Evolutionary conservation across 64 coral and sea anemone species (phyloP).

Genomic region (Stichodactyla helianthus): DNA sequence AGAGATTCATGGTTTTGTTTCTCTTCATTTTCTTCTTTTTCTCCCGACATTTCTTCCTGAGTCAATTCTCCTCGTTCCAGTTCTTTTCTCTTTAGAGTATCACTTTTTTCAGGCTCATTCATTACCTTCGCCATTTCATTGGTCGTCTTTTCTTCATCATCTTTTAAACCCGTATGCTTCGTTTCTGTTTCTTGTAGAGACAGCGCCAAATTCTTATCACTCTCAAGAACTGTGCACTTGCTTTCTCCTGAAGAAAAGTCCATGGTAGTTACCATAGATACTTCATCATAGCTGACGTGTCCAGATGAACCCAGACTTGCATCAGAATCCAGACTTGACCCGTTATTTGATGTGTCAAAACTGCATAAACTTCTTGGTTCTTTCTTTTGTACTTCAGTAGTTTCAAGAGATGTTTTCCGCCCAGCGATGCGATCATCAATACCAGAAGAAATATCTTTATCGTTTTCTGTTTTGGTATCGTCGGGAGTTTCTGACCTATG

Average conservation of each 20-base stretch:
- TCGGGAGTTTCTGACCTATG: no score
- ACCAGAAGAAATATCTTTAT: not conserved
- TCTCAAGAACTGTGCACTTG: no score
- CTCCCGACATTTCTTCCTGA: not conserved
- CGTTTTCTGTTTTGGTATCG: no score
- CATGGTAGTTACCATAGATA: no score
- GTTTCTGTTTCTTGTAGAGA: slow-evolving; percentile 1
- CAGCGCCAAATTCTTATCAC: not conserved
- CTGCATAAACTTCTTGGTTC: not conserved
- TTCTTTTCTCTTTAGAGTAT: not conserved
- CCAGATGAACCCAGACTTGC: no score
- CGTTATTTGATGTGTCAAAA: not conserved
- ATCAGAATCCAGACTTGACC: no score
- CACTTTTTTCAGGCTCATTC: not conserved
- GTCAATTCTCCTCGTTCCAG: not conserved
- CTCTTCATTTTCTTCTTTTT: not conserved
- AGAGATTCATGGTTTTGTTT: not conserved
- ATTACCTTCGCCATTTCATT: not conserved
- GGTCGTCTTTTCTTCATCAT: not conserved
- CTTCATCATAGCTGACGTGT: no score
- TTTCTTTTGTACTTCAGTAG: not conserved
- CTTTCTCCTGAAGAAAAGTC: no score
- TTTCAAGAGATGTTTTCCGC: not conserved
- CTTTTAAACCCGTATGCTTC: not conserved
- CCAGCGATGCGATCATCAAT: not conserved